Conservation (phyloP, 2,113 vertebrate species). For the Patagioenas fasciata region DNA sequence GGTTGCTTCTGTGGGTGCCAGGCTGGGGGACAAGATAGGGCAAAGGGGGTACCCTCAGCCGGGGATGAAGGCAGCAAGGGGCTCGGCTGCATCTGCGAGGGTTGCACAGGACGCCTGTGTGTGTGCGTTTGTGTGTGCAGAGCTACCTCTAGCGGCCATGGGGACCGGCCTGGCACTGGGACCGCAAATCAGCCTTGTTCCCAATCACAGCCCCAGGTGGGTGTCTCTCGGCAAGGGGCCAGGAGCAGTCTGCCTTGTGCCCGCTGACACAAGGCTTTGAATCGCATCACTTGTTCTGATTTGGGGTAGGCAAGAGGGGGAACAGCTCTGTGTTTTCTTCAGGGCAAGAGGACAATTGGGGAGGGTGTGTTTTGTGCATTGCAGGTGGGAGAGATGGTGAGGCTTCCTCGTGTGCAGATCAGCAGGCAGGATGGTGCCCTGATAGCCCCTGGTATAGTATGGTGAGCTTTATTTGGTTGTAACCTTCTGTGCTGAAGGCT, state of each 20-base stretch:
- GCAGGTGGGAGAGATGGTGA: background rate
- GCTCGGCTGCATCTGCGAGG: fast-evolving
- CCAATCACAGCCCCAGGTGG: fast-evolving
- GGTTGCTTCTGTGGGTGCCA: background rate
- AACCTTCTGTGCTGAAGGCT: background rate
- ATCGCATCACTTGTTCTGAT: fast-evolving
- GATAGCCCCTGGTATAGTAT: background rate
- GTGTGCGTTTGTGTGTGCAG: background rate
- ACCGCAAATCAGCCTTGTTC: fast-evolving
- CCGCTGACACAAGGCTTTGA: background rate
- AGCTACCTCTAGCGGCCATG: slow-evolving; percentile 55
- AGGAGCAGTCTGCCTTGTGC: background rate
- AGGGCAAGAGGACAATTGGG: fast-evolving
- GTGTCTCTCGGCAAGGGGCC: background rate
- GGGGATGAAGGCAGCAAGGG: fast-evolving
- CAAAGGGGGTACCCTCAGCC: fast-evolving
- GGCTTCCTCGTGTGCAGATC: fast-evolving
- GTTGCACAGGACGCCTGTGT: fast-evolving
- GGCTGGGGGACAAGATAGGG: fast-evolving
- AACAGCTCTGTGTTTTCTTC: background rate
- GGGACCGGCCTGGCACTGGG: background rate
- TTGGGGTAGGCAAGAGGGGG: fast-evolving
- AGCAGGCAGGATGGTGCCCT: background rate
- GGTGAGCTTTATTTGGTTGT: background rate
- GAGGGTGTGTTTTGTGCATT: fast-evolving